Conservation (phyloP, 2,888 invertebrate genomes). For the Ophion obscuratus region DNA sequence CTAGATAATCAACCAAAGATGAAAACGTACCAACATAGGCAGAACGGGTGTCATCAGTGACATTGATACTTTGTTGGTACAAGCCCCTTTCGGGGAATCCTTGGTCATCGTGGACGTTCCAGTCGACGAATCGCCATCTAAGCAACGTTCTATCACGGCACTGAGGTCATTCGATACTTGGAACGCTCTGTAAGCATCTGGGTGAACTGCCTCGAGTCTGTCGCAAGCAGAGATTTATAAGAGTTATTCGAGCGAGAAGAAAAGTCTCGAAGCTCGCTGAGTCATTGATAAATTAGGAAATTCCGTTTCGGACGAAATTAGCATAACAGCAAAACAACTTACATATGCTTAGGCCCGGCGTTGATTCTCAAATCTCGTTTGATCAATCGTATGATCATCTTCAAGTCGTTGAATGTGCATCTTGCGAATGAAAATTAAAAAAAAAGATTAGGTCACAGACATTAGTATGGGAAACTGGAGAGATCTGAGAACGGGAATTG, state of each 20-base stretch:
- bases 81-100: slow-evolving; percentile 29
- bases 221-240: background rate
- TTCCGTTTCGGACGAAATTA: background rate
- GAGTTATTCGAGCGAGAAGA: background rate
- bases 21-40: slow-evolving; percentile 91
- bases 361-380: slow-evolving; percentile 97
- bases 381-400: slow-evolving; percentile 93
- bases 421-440: slow-evolving; percentile 78
- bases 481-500: background rate
- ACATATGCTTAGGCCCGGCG: slow-evolving; percentile 96
- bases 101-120: slow-evolving; percentile 20
- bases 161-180: slow-evolving; percentile 93
- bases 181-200: slow-evolving; percentile 94
- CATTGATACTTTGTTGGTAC: slow-evolving; percentile 83
- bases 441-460: background rate
- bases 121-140: slow-evolving; percentile 46
- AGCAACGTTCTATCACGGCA: slow-evolving; percentile 87
- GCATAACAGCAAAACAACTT: slow-evolving; percentile 73
- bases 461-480: background rate
- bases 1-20: background rate
- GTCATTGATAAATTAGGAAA: slow-evolving; percentile 3
- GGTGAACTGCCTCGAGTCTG: slow-evolving; percentile 92
- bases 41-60: slow-evolving; percentile 95
- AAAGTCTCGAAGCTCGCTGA: background rate
- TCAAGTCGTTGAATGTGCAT: slow-evolving; percentile 93